A percentile compares a stretch with the other conserved stretches of the same genome.
Evolutionary conservation across 2,797 vertebrate genomes (phyloP).

Genomic region (Alectoris magna): DNA sequence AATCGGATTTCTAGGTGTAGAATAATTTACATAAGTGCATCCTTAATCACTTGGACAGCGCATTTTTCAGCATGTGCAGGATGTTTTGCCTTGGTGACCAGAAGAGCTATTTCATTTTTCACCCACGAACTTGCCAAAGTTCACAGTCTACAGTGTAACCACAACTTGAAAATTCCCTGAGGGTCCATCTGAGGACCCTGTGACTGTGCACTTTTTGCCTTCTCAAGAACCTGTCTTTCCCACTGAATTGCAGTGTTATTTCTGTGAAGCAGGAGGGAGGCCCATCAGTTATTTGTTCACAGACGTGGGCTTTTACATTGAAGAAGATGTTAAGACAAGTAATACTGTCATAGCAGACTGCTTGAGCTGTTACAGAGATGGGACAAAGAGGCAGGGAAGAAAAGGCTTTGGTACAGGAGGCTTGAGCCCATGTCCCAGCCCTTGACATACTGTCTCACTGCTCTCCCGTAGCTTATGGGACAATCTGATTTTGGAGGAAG

Average conservation of each 20-base stretch:
- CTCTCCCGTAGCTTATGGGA: not conserved
- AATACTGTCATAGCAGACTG: not conserved
- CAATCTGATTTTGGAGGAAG: not conserved
- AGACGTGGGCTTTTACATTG: not conserved
- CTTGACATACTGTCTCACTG: not conserved
- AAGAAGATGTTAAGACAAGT: not conserved
- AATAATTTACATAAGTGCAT: not conserved
- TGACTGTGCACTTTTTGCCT: not conserved
- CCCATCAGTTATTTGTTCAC: not conserved
- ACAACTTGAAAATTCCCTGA: not conserved
- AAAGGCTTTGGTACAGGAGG: not conserved
- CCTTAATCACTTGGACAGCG: not conserved
- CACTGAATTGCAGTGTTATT: not conserved
- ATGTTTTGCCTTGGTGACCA: not conserved
- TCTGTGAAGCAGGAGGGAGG: not conserved
- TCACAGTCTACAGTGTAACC: not conserved
- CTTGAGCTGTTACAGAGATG: not conserved
- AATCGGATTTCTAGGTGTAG: not conserved
- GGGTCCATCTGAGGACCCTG: not conserved
- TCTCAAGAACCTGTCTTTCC: not conserved
- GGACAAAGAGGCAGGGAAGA: not conserved
- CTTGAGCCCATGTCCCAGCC: not conserved
- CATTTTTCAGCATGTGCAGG: not conserved
- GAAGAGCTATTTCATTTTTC: not conserved
- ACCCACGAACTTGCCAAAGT: not conserved